phyloP scores from a whole-genome alignment of 2,797 vertebrate genomes.

The Okamejei kenojei region DNA sequence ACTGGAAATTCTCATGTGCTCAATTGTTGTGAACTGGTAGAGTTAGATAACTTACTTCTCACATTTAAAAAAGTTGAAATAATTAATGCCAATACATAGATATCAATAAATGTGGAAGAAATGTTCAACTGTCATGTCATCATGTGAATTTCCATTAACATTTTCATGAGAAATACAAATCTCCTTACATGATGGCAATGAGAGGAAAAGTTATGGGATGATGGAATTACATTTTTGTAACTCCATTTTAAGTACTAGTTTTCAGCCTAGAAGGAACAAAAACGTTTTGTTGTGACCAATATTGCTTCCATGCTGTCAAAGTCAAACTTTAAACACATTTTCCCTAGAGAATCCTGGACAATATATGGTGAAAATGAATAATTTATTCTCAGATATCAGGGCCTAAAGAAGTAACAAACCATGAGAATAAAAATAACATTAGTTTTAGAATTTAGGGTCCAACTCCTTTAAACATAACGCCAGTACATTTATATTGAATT shows the following conservation, averaged over 20 bases:
- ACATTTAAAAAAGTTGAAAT: neutral
- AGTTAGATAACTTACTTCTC: neutral
- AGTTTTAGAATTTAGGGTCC: neutral
- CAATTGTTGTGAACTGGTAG: neutral
- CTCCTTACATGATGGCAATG: neutral
- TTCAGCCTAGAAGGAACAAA: neutral
- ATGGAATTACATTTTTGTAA: neutral
- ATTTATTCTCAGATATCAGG: neutral
- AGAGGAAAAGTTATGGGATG: neutral
- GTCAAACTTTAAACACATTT: neutral
- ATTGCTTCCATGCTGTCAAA: neutral
- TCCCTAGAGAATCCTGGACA: neutral
- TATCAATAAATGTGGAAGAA: neutral
- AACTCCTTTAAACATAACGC: neutral
- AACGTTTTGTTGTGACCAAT: neutral
- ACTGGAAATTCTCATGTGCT: neutral
- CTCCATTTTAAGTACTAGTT: neutral
- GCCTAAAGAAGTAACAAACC: neutral
- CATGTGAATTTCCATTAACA: neutral
- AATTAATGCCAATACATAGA: neutral
- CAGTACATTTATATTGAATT: neutral
- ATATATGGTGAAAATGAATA: neutral
- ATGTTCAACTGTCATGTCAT: neutral
- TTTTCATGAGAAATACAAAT: neutral
- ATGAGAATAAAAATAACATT: neutral